A percentile compares a stretch with the other conserved stretches of the same genome.
Conservation (phyloP, 2,888 invertebrate genomes). For the Busseola fusca region DNA sequence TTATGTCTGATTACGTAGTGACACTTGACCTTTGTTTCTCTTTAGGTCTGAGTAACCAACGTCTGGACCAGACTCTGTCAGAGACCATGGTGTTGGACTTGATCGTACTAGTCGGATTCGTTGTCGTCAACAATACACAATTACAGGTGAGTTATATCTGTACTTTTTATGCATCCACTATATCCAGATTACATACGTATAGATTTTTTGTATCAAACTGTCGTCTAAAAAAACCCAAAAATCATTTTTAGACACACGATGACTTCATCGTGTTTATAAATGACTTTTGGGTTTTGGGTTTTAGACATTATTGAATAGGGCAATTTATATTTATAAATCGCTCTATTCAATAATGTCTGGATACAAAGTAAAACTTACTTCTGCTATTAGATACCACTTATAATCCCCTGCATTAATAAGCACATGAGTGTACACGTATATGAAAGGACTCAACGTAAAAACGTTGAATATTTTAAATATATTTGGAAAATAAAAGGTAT, state of each 20-base stretch:
- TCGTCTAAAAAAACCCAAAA: background rate
- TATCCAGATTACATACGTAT: background rate
- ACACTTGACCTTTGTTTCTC: background rate
- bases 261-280: no score
- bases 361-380: background rate
- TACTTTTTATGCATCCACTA: background rate
- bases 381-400: background rate
- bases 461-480: background rate
- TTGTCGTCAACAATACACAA: slow-evolving; percentile 92
- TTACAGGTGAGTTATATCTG: slow-evolving; percentile 72
- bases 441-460: background rate
- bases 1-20: no score
- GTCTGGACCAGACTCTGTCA: slow-evolving; percentile 86
- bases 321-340: no score
- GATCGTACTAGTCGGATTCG: slow-evolving; percentile 94
- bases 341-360: background rate
- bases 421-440: background rate
- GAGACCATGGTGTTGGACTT: slow-evolving; percentile 93
- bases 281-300: no score
- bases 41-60: slow-evolving; percentile 73
- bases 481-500: background rate
- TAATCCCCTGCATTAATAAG: background rate
- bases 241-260: background rate
- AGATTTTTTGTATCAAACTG: background rate
- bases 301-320: no score